Percentiles rank a stretch among this genome's conserved stretches.
phyloP scores from a whole-genome alignment of 2,113 vertebrate species.

The Perognathus longimembris region DNA sequence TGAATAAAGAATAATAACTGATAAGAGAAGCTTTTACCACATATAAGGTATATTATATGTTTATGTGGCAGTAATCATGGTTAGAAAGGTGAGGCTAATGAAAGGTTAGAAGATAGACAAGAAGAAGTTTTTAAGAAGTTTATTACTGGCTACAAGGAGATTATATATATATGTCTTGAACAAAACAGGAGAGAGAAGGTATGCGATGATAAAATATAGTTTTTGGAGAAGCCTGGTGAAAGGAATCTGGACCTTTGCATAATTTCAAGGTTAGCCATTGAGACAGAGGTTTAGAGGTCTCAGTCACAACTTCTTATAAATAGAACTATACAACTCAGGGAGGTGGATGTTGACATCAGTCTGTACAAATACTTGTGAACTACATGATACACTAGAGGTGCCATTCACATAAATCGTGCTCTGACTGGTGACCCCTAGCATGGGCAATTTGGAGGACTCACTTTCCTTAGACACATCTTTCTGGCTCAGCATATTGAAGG shows the following conservation, averaged over 20 bases:
- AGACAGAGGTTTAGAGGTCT: not conserved
- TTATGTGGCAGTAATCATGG: not conserved
- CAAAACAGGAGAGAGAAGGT: not conserved
- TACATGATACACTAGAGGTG: not conserved
- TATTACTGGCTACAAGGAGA: fast-evolving
- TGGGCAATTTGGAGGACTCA: not conserved
- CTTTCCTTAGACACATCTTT: not conserved
- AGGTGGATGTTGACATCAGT: not conserved
- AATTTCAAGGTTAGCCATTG: not conserved
- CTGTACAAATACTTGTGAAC: not conserved
- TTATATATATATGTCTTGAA: not conserved
- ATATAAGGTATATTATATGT: not conserved
- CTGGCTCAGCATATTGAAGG: not conserved
- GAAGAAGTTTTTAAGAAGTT: not conserved
- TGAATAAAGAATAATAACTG: not conserved
- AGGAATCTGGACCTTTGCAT: not conserved
- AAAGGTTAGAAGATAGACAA: not conserved
- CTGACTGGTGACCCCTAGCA: not conserved
- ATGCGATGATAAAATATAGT: not conserved
- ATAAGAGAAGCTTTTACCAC: not conserved
- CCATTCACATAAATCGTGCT: not conserved
- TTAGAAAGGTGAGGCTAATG: not conserved
- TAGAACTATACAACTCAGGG: not conserved
- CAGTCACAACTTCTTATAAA: not conserved
- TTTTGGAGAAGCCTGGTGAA: not conserved